Evolutionary conservation across 2,797 vertebrate genomes (phyloP).

Genomic region (Darevskia nairensis): DNA sequence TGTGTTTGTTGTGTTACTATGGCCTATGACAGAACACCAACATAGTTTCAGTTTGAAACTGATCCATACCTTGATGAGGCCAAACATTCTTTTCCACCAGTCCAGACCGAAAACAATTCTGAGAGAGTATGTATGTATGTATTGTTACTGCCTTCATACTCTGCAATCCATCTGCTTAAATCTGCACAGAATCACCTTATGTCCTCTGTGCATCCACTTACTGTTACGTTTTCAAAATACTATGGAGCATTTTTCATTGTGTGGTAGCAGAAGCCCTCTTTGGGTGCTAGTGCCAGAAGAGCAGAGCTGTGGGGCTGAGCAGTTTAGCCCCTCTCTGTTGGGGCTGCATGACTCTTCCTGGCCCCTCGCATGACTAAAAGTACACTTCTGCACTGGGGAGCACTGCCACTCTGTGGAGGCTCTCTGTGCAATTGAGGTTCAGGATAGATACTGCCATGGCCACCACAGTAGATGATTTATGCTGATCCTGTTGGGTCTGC

Average conservation of each 20-base stretch:
- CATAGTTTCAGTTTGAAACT: slow-evolving; percentile 6
- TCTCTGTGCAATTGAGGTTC: too few species aligned
- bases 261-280: too few species aligned
- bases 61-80: background rate
- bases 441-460: too few species aligned
- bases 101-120: background rate
- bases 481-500: too few species aligned
- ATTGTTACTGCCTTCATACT: background rate
- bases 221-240: background rate
- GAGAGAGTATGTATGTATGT: background rate
- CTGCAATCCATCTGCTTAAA: background rate
- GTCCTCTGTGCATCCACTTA: background rate
- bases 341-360: too few species aligned
- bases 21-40: background rate
- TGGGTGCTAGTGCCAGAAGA: too few species aligned
- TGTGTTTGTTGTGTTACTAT: slow-evolving; percentile 22
- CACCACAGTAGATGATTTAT: too few species aligned
- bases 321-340: too few species aligned
- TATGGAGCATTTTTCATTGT: background rate
- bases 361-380: too few species aligned
- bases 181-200: background rate
- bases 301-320: too few species aligned
- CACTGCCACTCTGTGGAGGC: too few species aligned
- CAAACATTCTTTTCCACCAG: background rate
- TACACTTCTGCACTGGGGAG: background rate